Evolutionary conservation across 2,888 invertebrate species (phyloP), one percentile per base, ranked within the genome.

Genomic region (Muschampia plurimacula): DNA sequence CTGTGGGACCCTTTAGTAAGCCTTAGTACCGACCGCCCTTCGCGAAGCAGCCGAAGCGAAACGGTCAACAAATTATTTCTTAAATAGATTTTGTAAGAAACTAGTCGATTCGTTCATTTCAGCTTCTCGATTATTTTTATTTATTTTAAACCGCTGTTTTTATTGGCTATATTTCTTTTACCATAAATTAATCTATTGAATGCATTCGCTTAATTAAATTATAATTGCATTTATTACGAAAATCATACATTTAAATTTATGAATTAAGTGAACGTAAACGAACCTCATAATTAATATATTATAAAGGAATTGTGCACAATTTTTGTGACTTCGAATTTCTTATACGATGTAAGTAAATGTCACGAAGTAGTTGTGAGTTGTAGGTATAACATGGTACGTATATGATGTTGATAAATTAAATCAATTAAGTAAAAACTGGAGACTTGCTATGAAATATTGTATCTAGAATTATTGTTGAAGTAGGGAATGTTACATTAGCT

Each of bases 251-350:
- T 52, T 13, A 73, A 63, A 59, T 67, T 55, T 41, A 72, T 71
- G 7, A 72, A 75, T 72, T 79, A 79, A 77, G 76, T 68, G 77
- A 76, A 78, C 73, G 63, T 77, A 44, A 79, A 81, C 75, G 79
- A 84, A 87, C 84, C 84, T 87, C 82, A 79, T 79, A 77, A 63
- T 79, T 83, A 84, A 82, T 79, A 84, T 82, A 84, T 82, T 79
- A 84, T 82, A 84, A 86, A 91, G 93, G 93, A 93, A 93, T 93
- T 93, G 92, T 91, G 84, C 90, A 88, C 89, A 86, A 85, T 87
- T 83, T 65, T 82, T 83, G 88, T 88, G 88, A 87, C 82, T 87
- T 88, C 90, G 91, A 90, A 91, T 91, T 92, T 88, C 85, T 85
- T 83, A 84, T 84, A 83, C 80, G 73, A 80, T 76, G 79, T 83